Evolutionary conservation across 2,113 vertebrate species (phyloP).

Genomic region (Zapus hudsonius): DNA sequence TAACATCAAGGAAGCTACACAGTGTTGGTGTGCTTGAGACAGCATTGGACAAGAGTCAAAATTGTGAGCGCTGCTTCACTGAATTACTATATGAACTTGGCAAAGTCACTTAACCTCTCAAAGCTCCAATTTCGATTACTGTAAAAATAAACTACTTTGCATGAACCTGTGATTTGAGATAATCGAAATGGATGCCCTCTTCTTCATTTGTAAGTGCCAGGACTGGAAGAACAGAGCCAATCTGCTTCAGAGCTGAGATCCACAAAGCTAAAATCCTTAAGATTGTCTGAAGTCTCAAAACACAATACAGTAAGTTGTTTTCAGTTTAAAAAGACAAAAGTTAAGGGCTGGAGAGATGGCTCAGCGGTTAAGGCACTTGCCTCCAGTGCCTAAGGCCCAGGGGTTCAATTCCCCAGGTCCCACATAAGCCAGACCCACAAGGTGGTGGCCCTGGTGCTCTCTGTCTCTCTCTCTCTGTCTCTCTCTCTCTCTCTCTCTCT

Average conservation of each 20-base stretch:
- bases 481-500: too few relatives aligned
- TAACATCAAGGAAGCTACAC: background rate
- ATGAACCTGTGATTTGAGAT: conserved; percentile 34
- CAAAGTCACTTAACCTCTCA: conserved; percentile 62
- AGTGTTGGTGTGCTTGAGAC: conserved; percentile 6
- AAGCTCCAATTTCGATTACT: conserved; percentile 56
- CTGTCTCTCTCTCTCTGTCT: too few relatives aligned
- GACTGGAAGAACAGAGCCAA: background rate
- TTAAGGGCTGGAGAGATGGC: too few relatives aligned
- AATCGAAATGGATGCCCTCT: background rate
- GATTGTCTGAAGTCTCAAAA: conserved; percentile 41
- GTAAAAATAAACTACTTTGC: conserved; percentile 27
- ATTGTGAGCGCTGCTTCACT: conserved; percentile 40
- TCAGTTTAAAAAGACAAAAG: background rate
- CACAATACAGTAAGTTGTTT: conserved; percentile 18
- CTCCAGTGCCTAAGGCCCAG: too few relatives aligned
- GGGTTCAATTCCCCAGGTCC: too few relatives aligned
- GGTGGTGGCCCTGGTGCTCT: too few relatives aligned
- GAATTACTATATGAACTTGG: conserved; percentile 50
- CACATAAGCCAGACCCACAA: too few relatives aligned
- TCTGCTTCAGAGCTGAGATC: background rate
- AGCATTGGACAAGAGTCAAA: conserved; percentile 31
- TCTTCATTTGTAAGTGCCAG: background rate
- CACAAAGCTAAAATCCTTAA: background rate
- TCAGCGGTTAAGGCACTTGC: too few relatives aligned